Base-by-base conservation (phyloP, 2,113 vertebrate genomes). In the Salvelinus fontinalis region DNA sequence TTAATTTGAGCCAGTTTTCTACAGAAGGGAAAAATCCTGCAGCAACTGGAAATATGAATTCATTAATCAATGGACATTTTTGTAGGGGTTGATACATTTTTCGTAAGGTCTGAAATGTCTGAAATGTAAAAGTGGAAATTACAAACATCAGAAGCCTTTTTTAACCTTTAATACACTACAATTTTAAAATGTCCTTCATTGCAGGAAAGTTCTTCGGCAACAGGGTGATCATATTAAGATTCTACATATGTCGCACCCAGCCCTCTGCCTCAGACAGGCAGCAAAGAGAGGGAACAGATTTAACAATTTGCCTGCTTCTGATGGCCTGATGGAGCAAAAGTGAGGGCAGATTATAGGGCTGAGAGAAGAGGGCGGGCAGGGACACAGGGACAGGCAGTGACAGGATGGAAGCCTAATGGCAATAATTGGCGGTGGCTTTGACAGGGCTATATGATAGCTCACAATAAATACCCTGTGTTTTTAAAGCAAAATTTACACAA, bases 331-430 rank as follows among this genome's bases (percentile, higher is more conserved):
- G 94, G 93, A 96, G 94, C 92, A 95, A 97, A 96, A 98, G 96
- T 97, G 95, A 96, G 94, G 91, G 94, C 94, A 98, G 96, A 99
- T 99, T 98, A 98, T 97, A 99, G 97, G 95, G 95, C 95, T 97
- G 95, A 94, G 95, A 94, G 93, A 84, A 44, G 84, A 88, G 93
- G 93, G 93, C 93, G 93, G 94, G 94, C 92, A 92, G 92, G 90
- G 87, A 88, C 81, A 85, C 91, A 91, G 93, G 94, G 96, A 97
- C 95, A 96, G 93, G 93, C 93, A 92, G 94, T 96, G 96, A 97
- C 96, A 96, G 97, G 97, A 99, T 98, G 97, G 96, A 95, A 95
- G 95, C 94, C 96, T 98, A 98, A 99, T 99, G 96, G 97, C 95
- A 95, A 96, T 99, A 99, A 99, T 99, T 99, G 97, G 95, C 87